Percentiles rank a stretch among this genome's conserved stretches.
These are phyloP conservation scores for Vimba vimba DNA, from an alignment of 2,113 vertebrate genomes.

Conservation along the genomic window DNA sequence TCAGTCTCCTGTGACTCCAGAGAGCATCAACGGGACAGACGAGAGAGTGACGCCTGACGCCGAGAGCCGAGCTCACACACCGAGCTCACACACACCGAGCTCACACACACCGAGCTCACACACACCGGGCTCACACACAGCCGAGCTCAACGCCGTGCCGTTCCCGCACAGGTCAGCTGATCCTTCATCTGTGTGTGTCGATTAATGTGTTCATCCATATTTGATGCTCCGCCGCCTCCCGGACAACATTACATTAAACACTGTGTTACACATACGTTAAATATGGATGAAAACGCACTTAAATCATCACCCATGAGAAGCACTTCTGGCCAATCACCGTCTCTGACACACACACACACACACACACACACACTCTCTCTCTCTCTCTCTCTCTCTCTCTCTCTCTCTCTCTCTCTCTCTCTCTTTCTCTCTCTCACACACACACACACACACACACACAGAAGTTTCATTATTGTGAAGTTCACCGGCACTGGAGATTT, in stretches of 20 bases:
- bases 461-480: too few species aligned
- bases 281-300: constrained; percentile 49
- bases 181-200: too few species aligned
- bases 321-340: not conserved
- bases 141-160: constrained; percentile 88
- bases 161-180: constrained; percentile 89
- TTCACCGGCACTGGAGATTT: too few species aligned
- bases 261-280: constrained; percentile 49
- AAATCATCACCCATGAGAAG: constrained; percentile 26
- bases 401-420: too few species aligned
- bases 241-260: constrained; percentile 51
- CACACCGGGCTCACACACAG: constrained; percentile 59
- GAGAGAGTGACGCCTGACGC: constrained; percentile 80
- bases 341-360: not conserved
- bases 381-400: too few species aligned
- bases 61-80: constrained; percentile 73
- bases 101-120: too few species aligned
- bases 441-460: too few species aligned
- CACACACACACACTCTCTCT: too few species aligned
- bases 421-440: too few species aligned
- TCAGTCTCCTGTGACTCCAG: constrained; percentile 89
- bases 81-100: too few species aligned
- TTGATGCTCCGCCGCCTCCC: not conserved
- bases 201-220: not conserved
- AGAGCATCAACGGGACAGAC: constrained; percentile 94